Evolutionary conservation across 2,797 vertebrate genomes (phyloP), one percentile per base, ranked within the genome.

Genomic region (Channallabes apus): DNA sequence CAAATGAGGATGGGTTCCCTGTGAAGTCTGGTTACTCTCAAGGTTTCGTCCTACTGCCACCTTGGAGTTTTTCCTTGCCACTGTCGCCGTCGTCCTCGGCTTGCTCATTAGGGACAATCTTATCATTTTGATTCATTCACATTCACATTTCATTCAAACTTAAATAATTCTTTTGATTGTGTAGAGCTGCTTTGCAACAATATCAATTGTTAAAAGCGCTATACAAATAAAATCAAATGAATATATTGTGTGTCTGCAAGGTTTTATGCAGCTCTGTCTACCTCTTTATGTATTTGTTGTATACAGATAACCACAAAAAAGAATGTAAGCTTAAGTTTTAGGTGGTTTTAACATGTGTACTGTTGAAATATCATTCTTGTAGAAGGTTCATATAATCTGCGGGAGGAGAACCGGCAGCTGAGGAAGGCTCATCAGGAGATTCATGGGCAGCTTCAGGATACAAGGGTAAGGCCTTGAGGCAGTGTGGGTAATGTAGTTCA

Each of bases 371-470:
- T 80, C 8, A 29, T 8, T 79, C 58, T 2, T 82, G 27, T 91
- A 99, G 98, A 98, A 78, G 96, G 89, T 20, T 89, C 96, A 14
- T 97, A 96, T 89, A 98, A 99, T 89, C 93, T 99, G 87, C 90
- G 95, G 89, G 97, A 99, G 90, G 98, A 99, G 91, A 99, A 99
- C 85, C 97, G 96, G 73, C 97, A 99, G 59, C 83, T 99, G 86
- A 96, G 98, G 86, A 99, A 97, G 91, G 96, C 97, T 41, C 98
- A 99, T 89, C 98, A 98, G 73, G 97, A 99, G 83, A 95, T 99
- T 73, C 97, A 99, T 82, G 92, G 93, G 0, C 98, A 99, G 94
- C 95, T 99, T 0, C 98, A 98, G 91, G 97, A 99, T 46, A 95
- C 96, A 71, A 96, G 95, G 96, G 98, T 99, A 94, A 95, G 90